Percentiles rank a stretch among this genome's conserved stretches.
Evolutionary conservation across 2,113 vertebrate genomes (phyloP).

Genomic region (Phyllostomus hastatus): DNA sequence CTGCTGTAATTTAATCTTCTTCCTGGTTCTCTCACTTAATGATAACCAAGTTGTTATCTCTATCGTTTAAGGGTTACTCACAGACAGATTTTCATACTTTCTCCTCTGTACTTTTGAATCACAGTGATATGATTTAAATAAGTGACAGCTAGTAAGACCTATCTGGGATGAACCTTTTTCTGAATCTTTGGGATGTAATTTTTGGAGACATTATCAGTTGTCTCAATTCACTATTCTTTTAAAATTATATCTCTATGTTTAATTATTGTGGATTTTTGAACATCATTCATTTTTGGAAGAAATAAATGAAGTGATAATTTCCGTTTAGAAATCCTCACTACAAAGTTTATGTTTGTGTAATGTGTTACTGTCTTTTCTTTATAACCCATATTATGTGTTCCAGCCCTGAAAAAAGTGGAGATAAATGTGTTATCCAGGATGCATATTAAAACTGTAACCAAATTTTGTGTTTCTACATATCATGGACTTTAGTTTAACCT

Average conservation of each 20-base stretch:
- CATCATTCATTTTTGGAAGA: not conserved
- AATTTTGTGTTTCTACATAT: not conserved
- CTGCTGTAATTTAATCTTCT: not conserved
- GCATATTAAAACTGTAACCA: not conserved
- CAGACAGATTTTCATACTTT: not conserved
- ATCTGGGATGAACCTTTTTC: not conserved
- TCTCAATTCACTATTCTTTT: not conserved
- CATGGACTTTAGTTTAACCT: not conserved
- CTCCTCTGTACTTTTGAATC: not conserved
- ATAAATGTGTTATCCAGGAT: not conserved
- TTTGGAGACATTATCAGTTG: not conserved
- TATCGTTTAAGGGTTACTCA: not conserved
- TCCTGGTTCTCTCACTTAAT: not conserved
- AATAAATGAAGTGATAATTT: not conserved
- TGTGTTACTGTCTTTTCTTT: not conserved
- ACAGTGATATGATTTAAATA: not conserved
- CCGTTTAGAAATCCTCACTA: not conserved
- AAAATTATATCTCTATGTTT: not conserved
- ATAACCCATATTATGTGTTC: not conserved
- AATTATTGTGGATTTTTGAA: not conserved
- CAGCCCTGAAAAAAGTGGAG: not conserved
- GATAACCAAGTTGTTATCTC: not conserved
- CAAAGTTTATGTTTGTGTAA: not conserved
- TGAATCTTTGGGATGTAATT: not conserved
- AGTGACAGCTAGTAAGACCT: not conserved